phyloP scores from a whole-genome alignment of 30 jellyfish, hydroid and myxozoan species.

The Hydra vulgaris region DNA sequence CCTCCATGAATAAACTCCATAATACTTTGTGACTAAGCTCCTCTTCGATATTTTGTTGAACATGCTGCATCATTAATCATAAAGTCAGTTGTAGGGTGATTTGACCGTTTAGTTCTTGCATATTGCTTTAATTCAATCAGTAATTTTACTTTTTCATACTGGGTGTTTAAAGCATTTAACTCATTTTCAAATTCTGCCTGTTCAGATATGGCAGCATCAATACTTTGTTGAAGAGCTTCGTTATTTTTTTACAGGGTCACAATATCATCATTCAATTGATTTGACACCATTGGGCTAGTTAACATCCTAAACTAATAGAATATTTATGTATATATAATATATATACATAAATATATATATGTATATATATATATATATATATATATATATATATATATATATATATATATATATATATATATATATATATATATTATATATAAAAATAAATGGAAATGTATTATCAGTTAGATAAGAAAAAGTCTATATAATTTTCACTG shows the following conservation, averaged over 20 bases:
- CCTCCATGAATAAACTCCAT: conserved; percentile 19
- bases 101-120: conserved; percentile 4
- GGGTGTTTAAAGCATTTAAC: conserved; percentile 4
- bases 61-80: conserved; percentile 26
- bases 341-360: no score
- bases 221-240: neutral
- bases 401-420: no score
- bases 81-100: neutral
- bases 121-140: conserved; percentile 13
- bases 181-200: neutral
- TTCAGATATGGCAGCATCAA: neutral
- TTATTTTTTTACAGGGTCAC: neutral
- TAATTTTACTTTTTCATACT: conserved; percentile 5
- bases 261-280: neutral
- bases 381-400: no score
- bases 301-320: no score
- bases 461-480: no score
- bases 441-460: neutral
- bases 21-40: conserved; percentile 1
- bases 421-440: no score
- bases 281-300: no score
- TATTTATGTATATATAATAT: no score
- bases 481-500: neutral
- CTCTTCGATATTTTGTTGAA: conserved; percentile 10
- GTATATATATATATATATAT: no score